Evolutionary conservation across 2,113 vertebrate species (phyloP).

Genomic region (Diadophis punctatus): DNA sequence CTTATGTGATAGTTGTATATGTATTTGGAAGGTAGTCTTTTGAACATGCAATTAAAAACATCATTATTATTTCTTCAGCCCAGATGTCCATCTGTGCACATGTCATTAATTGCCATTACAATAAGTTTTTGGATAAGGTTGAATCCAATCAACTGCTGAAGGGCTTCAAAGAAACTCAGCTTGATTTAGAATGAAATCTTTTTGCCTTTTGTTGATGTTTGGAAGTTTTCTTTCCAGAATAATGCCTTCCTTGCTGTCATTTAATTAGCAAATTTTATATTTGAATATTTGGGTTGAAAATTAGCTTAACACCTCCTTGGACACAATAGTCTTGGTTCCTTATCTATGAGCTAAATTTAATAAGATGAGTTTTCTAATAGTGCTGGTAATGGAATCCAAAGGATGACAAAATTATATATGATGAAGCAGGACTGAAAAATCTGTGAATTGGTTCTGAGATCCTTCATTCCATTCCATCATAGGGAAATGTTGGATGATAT

Average conservation of each 20-base stretch:
- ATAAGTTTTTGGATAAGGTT: neutral
- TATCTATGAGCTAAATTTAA: neutral
- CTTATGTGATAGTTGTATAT: neutral
- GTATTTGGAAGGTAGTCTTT: neutral
- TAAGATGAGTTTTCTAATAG: slow-evolving; percentile 13
- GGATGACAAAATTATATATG: slow-evolving; percentile 47
- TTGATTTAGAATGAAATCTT: neutral
- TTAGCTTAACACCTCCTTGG: neutral
- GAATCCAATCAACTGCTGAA: neutral
- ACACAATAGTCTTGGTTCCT: neutral
- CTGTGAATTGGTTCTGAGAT: slow-evolving; percentile 34
- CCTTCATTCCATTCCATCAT: slow-evolving; percentile 42
- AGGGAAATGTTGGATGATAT: neutral
- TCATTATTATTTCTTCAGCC: too few relatives aligned
- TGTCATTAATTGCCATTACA: neutral
- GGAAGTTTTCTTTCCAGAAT: neutral
- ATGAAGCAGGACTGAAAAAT: slow-evolving; percentile 50
- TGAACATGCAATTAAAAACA: neutral
- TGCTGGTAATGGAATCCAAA: slow-evolving; percentile 29
- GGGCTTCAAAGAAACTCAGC: neutral
- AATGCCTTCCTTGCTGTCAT: neutral
- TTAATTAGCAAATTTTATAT: neutral
- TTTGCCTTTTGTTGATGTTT: neutral
- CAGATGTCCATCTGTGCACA: neutral
- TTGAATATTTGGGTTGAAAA: neutral